phyloP scores from a whole-genome alignment of 2,888 invertebrate genomes.

The Meganola albula region DNA sequence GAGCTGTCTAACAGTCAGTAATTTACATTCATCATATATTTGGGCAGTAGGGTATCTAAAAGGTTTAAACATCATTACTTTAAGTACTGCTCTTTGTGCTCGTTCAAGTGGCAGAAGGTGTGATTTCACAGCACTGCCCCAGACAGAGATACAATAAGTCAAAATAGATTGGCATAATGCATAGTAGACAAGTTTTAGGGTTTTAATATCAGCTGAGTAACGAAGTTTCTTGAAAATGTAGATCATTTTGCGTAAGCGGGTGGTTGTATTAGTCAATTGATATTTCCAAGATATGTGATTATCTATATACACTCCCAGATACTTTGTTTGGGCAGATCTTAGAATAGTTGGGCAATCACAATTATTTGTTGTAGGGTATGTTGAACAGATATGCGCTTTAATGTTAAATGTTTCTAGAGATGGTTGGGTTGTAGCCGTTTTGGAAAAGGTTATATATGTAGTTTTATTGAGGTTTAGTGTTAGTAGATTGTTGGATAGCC shows the following conservation, averaged over 20 bases:
- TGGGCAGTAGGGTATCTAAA: too few relatives aligned
- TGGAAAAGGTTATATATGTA: slow-evolving; percentile 3
- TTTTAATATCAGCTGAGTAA: neutral
- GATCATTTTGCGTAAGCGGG: slow-evolving; percentile 1
- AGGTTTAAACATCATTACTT: too few relatives aligned
- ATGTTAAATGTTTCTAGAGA: slow-evolving; percentile 2
- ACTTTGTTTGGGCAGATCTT: slow-evolving; percentile 2
- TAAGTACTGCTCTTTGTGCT: too few relatives aligned
- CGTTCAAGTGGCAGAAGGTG: too few relatives aligned
- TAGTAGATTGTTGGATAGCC: slow-evolving; percentile 3
- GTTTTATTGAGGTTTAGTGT: slow-evolving; percentile 6
- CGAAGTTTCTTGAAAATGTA: neutral
- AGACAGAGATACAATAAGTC: slow-evolving; percentile 1
- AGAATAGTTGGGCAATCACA: slow-evolving; percentile 2
- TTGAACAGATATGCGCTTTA: slow-evolving; percentile 3
- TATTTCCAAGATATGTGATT: slow-evolving; percentile 1
- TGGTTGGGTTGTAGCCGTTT: slow-evolving; percentile 4
- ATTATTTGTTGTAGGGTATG: slow-evolving; percentile 3
- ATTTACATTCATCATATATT: neutral
- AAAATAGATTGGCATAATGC: slow-evolving; percentile 1
- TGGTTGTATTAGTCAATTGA: neutral
- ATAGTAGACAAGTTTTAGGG: neutral
- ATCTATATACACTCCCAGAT: neutral
- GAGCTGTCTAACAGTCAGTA: slow-evolving; percentile 4
- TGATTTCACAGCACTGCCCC: too few relatives aligned